phyloP scores from a whole-genome alignment of 1,140 invertebrate species.

The Rhagoletis pomonella region DNA sequence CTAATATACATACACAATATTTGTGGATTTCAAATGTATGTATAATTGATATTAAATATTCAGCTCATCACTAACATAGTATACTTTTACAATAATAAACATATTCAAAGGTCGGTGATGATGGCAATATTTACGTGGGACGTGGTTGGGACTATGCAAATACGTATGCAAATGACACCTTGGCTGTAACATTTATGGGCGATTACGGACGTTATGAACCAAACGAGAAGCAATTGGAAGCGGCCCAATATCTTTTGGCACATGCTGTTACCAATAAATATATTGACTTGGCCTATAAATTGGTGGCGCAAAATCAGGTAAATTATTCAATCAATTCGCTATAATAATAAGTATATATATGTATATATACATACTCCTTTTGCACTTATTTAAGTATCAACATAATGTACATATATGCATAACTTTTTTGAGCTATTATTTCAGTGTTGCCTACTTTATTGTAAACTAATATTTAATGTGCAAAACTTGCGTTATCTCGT shows the following conservation, averaged over 20 bases:
- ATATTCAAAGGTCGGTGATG: constrained; percentile 76
- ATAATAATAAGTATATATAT: constrained; percentile 14
- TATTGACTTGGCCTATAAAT: constrained; percentile 70
- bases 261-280: constrained; percentile 67
- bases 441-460: too few relatives aligned
- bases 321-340: constrained; percentile 8
- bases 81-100: not conserved
- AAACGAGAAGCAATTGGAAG: constrained; percentile 68
- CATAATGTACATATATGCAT: too few relatives aligned
- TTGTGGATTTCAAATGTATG: too few relatives aligned
- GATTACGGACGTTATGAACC: constrained; percentile 73
- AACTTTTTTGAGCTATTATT: not conserved
- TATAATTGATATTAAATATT: not conserved
- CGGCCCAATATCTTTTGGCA: constrained; percentile 68
- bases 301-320: constrained; percentile 75
- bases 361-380: not conserved
- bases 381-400: too few relatives aligned
- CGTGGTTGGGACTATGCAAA: constrained; percentile 78
- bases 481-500: not conserved
- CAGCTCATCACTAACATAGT: not conserved
- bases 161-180: constrained; percentile 74
- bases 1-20: too few relatives aligned
- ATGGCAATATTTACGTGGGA: constrained; percentile 79
- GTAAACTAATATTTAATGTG: too few relatives aligned
- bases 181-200: constrained; percentile 75